Conservation (phyloP, 2,797 vertebrate genomes). For the Enteromius trimaculatus region DNA sequence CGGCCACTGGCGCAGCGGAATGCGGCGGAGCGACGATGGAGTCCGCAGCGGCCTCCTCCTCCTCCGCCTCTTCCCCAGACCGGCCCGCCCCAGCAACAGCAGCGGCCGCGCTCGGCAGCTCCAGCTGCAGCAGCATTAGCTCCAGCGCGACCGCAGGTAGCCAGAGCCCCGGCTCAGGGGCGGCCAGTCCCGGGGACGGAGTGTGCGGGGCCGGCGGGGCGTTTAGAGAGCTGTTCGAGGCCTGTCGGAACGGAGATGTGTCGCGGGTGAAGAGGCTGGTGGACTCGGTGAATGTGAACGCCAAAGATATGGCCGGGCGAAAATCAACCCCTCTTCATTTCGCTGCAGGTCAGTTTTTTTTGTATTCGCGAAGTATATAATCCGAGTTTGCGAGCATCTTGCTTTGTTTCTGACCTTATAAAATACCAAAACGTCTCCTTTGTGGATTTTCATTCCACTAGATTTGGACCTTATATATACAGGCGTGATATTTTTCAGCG, state of each 20-base stretch:
- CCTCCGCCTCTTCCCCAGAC: slow-evolving; percentile 73
- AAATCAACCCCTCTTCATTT: slow-evolving; percentile 98
- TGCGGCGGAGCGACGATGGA: slow-evolving; percentile 58
- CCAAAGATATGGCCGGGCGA: slow-evolving; percentile 97
- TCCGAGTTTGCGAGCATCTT: neutral
- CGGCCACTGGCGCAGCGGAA: slow-evolving; percentile 65
- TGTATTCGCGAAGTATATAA: neutral
- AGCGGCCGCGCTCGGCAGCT: slow-evolving; percentile 69
- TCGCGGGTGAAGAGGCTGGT: slow-evolving; percentile 93
- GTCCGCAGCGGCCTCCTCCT: slow-evolving; percentile 64
- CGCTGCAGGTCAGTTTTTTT: slow-evolving; percentile 83
- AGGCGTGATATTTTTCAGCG: neutral
- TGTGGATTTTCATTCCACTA: neutral
- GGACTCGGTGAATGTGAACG: slow-evolving; percentile 94
- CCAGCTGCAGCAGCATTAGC: slow-evolving; percentile 75
- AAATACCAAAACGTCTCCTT: neutral
- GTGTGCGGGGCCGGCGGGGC: slow-evolving; percentile 84
- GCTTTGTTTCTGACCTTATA: neutral
- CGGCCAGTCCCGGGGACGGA: slow-evolving; percentile 75
- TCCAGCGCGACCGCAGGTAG: slow-evolving; percentile 77
- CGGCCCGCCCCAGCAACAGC: slow-evolving; percentile 78
- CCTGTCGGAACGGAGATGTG: slow-evolving; percentile 96
- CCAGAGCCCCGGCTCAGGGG: slow-evolving; percentile 78
- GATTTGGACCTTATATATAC: neutral
- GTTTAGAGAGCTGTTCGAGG: slow-evolving; percentile 93